These are phyloP conservation scores for Deilephila elpenor DNA, from an alignment of 2,888 invertebrate genomes.

Conservation along the genomic window DNA sequence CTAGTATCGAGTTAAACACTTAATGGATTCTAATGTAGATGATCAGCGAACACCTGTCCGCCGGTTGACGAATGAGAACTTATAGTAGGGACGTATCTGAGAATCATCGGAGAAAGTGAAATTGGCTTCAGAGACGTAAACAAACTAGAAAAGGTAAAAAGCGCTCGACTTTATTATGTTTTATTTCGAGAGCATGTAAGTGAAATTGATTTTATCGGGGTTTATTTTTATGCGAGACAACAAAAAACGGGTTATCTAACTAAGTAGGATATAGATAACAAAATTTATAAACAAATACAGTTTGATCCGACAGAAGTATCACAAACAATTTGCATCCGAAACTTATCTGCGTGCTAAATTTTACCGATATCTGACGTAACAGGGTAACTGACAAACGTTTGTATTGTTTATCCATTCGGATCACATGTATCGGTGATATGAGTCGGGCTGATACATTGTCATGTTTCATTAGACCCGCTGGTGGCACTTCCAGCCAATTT, in stretches of 20 bases:
- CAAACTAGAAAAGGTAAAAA: conserved; percentile 45
- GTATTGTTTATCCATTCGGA: conserved; percentile 18
- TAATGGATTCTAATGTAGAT: conserved; percentile 75
- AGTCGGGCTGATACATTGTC: conserved; percentile 16
- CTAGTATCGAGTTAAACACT: conserved; percentile 77
- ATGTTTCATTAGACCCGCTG: conserved; percentile 11
- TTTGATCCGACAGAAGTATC: conserved; percentile 13
- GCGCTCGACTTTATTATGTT: conserved; percentile 26
- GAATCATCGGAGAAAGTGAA: conserved; percentile 79
- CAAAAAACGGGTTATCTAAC: conserved; percentile 14
- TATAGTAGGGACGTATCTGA: conserved; percentile 63
- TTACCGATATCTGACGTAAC: conserved; percentile 19
- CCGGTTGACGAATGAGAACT: conserved; percentile 73
- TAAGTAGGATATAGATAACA: conserved; percentile 1
- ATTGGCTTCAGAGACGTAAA: conserved; percentile 46
- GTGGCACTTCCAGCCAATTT: conserved; percentile 55
- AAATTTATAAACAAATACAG: conserved; percentile 12
- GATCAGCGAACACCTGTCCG: conserved; percentile 75
- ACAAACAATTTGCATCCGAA: conserved; percentile 9
- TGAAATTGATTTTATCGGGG: neutral
- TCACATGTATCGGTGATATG: conserved; percentile 12
- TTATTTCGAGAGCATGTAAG: neutral
- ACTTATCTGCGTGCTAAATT: conserved; percentile 19
- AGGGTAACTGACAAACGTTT: conserved; percentile 10
- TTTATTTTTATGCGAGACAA: conserved; percentile 9